Evolutionary conservation across 1,140 invertebrate species (phyloP).

Genomic region (Linepithema humile): DNA sequence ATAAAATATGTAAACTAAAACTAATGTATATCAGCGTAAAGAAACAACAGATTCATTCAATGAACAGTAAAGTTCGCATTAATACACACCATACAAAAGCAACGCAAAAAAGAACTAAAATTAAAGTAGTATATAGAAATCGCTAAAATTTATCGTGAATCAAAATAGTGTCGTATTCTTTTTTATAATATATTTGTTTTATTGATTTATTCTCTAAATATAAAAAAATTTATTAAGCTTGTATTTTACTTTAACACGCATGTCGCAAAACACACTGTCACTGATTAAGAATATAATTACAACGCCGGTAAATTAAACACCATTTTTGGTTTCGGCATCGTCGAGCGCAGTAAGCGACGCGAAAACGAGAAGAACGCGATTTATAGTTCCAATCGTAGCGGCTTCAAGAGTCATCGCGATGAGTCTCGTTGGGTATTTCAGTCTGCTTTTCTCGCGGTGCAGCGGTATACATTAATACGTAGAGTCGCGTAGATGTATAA

Average conservation of each 20-base stretch:
- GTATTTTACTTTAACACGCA: background rate
- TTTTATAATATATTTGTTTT: background rate
- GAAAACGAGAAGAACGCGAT: background rate
- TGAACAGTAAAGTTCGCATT: background rate
- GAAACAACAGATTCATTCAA: conserved; percentile 13
- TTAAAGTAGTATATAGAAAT: background rate
- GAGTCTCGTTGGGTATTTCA: conserved; percentile 74
- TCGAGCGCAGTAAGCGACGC: background rate
- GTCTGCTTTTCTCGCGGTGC: conserved; percentile 63
- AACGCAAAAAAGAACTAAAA: background rate
- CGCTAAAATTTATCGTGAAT: background rate
- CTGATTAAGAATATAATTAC: background rate
- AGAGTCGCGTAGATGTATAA: conserved; percentile 59
- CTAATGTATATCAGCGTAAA: background rate
- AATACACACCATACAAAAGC: background rate
- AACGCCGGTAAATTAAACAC: background rate
- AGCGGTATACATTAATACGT: conserved; percentile 59
- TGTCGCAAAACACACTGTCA: too few relatives aligned
- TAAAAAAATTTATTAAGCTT: background rate
- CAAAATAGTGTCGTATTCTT: background rate
- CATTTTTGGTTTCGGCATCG: background rate
- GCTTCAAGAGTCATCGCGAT: conserved; percentile 6
- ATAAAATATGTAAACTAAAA: background rate
- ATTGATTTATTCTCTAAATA: background rate
- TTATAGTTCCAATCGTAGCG: background rate